Base-by-base conservation (phyloP, 2,113 vertebrate species). In the Chaetorhynchus papuensis region DNA sequence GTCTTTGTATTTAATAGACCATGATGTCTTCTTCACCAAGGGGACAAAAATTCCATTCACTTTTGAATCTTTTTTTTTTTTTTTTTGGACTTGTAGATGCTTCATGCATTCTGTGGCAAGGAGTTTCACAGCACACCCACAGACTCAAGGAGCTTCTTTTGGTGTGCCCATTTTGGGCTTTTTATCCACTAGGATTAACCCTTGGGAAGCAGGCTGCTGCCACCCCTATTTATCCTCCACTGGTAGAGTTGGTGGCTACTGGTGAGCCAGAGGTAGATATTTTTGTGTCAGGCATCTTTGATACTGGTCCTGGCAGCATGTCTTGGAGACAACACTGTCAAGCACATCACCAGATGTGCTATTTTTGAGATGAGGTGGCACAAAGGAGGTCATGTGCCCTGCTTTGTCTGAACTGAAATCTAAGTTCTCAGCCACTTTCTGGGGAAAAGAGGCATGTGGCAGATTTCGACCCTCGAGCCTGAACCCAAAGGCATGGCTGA, bases 391-490 rank as follows among this genome's bases (percentile, higher is more conserved):
- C 20, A 6, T 52, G n/a, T 76, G 26, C 21, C 45, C 53, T 85
- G 57, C 59, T 72, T 53, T 15, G 3, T 35, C 70, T 13, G 7
- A 87, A 81, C 8, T 45, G 35, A 69, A 64, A 35, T 28, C 61
- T n/a, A 59, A 82, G 68, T 77, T 74, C 64, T 84, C 61, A 45
- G 21, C 13, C 49, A 20, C 49, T 50, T 86, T 83, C 70, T 53
- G 31, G 22, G 16, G 23, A n/a, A 82, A 89, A 69, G 10, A 64
- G 49, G 49, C 39, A 44, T 0, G 0, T 33, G n/a, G n/a, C 52
- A 66, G 23, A 39, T 79, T 82, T 89, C 0, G 0, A 35, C 33
- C 19, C 16, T 81, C 0, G 0, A 14, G n/a, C 3, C 30, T 26
- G 31, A 83, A 75, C 28, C 20, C 3, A 1, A 66, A 65, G 22